A percentile compares a stretch with the other conserved stretches of the same genome.
These are phyloP conservation scores for Enteromius afrohamiltoni DNA, from an alignment of 2,797 vertebrate species.

Conservation along the genomic window DNA sequence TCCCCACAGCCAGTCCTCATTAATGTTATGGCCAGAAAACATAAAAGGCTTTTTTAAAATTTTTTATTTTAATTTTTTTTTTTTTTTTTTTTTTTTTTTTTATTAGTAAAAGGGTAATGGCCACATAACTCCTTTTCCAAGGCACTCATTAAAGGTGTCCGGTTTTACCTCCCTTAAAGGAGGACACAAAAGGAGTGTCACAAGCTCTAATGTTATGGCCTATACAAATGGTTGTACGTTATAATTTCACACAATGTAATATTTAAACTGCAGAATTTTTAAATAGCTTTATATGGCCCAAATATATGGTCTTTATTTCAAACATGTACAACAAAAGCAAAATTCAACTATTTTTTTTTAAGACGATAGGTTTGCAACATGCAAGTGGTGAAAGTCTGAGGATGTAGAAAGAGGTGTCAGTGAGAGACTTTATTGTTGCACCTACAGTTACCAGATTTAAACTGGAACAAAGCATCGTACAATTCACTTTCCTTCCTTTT, in stretches of 20 bases:
- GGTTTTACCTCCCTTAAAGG: neutral
- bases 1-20: slow-evolving; percentile 11
- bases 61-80: too few species aligned
- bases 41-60: neutral
- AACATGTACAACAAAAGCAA: neutral
- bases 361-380: neutral
- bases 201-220: neutral
- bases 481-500: neutral
- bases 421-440: neutral
- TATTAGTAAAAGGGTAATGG: neutral
- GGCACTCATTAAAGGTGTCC: slow-evolving; percentile 12
- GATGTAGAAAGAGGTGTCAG: neutral
- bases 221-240: neutral
- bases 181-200: neutral
- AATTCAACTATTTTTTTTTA: neutral
- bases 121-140: neutral
- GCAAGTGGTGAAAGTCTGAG: neutral
- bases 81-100: neutral
- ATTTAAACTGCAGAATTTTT: neutral
- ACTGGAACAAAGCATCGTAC: neutral
- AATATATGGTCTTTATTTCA: neutral
- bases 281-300: neutral
- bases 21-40: slow-evolving; percentile 14
- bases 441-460: neutral
- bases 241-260: neutral